Conservation (phyloP, 2,888 invertebrate species). For the Lucinisca nassula region DNA sequence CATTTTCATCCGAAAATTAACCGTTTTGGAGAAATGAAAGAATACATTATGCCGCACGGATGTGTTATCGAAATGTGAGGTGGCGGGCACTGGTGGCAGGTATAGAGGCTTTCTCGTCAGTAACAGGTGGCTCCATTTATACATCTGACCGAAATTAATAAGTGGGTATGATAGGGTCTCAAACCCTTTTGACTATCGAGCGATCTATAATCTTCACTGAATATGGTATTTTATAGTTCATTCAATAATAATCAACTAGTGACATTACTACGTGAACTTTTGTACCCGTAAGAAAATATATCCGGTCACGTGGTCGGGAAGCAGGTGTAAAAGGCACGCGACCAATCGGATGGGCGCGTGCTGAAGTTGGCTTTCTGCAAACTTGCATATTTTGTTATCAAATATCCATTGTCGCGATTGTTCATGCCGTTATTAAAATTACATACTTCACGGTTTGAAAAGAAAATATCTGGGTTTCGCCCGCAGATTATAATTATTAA, state of each 20-base stretch:
- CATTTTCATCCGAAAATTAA: too few relatives aligned
- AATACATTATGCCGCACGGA: too few relatives aligned
- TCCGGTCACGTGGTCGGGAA: slow-evolving; percentile 50
- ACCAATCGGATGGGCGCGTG: slow-evolving; percentile 57
- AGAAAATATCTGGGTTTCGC: too few relatives aligned
- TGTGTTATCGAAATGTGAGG: too few relatives aligned
- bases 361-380: not conserved
- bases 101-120: too few relatives aligned
- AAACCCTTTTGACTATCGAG: not conserved
- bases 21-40: too few relatives aligned
- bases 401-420: not conserved
- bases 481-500: too few relatives aligned
- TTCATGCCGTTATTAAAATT: not conserved
- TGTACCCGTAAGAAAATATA: slow-evolving; percentile 38
- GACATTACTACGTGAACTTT: not conserved
- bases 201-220: not conserved
- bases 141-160: not conserved
- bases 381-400: not conserved
- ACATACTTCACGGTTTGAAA: not conserved
- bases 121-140: too few relatives aligned
- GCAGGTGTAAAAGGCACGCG: slow-evolving; percentile 56
- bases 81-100: too few relatives aligned
- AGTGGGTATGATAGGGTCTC: not conserved
- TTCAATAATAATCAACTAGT: not conserved
- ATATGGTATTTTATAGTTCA: not conserved